These are phyloP conservation scores for Gonatopus flavifemur DNA, from an alignment of 1,140 invertebrate species.

Conservation along the genomic window DNA sequence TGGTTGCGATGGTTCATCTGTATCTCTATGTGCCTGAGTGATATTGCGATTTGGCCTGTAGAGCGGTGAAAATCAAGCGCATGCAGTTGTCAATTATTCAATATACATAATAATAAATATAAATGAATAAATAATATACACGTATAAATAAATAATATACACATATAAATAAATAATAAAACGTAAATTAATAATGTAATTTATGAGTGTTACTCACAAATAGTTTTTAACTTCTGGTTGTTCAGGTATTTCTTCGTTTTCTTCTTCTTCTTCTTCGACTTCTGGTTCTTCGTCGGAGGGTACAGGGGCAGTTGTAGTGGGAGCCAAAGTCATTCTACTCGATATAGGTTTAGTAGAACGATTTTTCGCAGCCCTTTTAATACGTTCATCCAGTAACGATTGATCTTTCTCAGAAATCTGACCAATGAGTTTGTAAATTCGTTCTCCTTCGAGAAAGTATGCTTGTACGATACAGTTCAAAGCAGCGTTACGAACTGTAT, in stretches of 20 bases:
- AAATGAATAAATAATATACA: too few relatives aligned
- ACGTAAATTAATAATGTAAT: slow-evolving; percentile 1
- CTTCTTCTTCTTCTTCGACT: slow-evolving; percentile 51
- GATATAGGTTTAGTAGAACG: slow-evolving; percentile 59
- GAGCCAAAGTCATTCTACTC: slow-evolving; percentile 38
- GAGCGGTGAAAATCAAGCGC: slow-evolving; percentile 15
- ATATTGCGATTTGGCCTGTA: slow-evolving; percentile 8
- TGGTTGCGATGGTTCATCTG: too few relatives aligned
- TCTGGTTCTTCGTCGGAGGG: slow-evolving; percentile 38
- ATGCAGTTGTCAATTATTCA: too few relatives aligned
- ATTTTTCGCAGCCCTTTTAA: slow-evolving; percentile 83
- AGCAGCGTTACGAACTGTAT: slow-evolving; percentile 92
- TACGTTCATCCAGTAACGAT: slow-evolving; percentile 90
- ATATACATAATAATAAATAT: too few relatives aligned
- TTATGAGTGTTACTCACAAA: slow-evolving; percentile 27
- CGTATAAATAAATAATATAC: too few relatives aligned
- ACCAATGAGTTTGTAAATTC: slow-evolving; percentile 88
- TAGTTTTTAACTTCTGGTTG: slow-evolving; percentile 37
- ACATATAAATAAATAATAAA: slow-evolving; percentile 7
- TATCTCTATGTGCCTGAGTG: not conserved
- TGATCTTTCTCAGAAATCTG: slow-evolving; percentile 93
- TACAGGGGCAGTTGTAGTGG: slow-evolving; percentile 34
- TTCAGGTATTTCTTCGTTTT: slow-evolving; percentile 41
- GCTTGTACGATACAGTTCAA: slow-evolving; percentile 91
- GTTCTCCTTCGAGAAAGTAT: slow-evolving; percentile 88